A percentile compares a stretch with the other conserved stretches of the same genome.
phyloP scores from a whole-genome alignment of 2,113 vertebrate species.

The Eidolon helvum region DNA sequence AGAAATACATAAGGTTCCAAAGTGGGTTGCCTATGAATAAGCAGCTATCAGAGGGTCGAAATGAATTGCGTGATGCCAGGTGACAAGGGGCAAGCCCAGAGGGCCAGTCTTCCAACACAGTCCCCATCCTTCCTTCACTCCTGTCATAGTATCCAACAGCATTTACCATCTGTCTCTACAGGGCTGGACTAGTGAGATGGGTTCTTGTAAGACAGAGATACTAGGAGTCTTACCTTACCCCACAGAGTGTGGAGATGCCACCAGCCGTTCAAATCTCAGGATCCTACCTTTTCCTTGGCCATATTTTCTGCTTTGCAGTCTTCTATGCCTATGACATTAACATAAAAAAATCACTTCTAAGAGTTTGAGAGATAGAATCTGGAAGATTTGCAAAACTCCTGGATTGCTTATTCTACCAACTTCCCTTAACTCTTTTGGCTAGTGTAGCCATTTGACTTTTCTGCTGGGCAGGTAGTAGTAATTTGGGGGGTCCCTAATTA shows the following conservation, averaged over 20 bases:
- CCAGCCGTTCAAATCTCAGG: not conserved
- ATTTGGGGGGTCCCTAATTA: conserved; percentile 73
- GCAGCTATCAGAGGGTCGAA: not conserved
- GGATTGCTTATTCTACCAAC: conserved; percentile 56
- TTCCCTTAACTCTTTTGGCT: conserved; percentile 57
- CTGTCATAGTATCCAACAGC: accelerated
- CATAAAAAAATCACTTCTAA: conserved; percentile 7
- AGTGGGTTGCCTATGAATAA: not conserved
- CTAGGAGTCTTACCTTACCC: not conserved
- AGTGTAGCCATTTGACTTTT: conserved; percentile 65
- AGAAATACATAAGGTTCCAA: not conserved
- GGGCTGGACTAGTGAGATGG: not conserved
- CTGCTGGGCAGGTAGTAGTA: conserved; percentile 71
- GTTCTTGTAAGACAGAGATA: not conserved
- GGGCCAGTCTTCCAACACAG: too few relatives aligned
- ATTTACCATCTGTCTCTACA: not conserved
- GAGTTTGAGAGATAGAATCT: conserved; percentile 48
- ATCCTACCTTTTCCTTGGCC: not conserved
- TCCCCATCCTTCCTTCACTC: too few relatives aligned
- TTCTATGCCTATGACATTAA: not conserved
- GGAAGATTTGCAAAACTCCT: conserved; percentile 53
- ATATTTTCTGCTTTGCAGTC: not conserved
- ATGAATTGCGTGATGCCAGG: not conserved
- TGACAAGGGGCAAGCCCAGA: not conserved
- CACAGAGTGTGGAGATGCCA: not conserved